Percentiles rank a stretch among this genome's conserved stretches.
phyloP scores from a whole-genome alignment of 2,797 vertebrate genomes.

The Australoheros facetus region DNA sequence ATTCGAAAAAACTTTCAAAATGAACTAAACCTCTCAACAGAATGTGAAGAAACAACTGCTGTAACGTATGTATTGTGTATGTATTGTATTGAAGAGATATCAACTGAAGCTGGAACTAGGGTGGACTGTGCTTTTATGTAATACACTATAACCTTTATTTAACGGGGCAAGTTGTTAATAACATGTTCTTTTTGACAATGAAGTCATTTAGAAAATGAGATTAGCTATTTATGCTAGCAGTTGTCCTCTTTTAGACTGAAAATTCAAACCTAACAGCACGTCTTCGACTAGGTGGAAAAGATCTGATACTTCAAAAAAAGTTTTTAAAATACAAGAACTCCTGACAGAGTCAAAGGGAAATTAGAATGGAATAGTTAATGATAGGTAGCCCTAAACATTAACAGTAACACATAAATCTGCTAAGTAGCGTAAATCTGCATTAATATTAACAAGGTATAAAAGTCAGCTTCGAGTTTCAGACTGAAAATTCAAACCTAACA shows the following conservation, averaged over 20 bases:
- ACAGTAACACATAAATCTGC: too few species aligned
- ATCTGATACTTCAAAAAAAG: background rate
- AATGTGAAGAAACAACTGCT: background rate
- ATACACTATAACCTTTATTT: background rate
- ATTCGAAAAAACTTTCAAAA: background rate
- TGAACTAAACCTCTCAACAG: background rate
- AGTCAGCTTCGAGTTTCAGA: too few species aligned
- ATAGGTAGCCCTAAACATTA: too few species aligned
- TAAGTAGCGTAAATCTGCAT: too few species aligned
- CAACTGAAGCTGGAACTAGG: background rate
- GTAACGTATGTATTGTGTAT: background rate
- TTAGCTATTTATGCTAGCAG: too few species aligned
- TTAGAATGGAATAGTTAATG: background rate
- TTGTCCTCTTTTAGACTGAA: background rate
- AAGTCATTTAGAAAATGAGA: background rate
- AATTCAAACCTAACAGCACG: background rate
- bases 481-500: too few species aligned
- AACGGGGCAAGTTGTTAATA: background rate
- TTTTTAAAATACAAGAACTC: background rate
- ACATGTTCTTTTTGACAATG: background rate
- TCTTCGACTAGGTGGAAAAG: too few species aligned
- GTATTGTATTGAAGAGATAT: background rate
- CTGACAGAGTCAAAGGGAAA: background rate
- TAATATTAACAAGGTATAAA: too few species aligned
- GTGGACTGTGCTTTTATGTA: background rate